Evolutionary conservation across 1,140 invertebrate species (phyloP).

Genomic region (Papilio polyxenes): DNA sequence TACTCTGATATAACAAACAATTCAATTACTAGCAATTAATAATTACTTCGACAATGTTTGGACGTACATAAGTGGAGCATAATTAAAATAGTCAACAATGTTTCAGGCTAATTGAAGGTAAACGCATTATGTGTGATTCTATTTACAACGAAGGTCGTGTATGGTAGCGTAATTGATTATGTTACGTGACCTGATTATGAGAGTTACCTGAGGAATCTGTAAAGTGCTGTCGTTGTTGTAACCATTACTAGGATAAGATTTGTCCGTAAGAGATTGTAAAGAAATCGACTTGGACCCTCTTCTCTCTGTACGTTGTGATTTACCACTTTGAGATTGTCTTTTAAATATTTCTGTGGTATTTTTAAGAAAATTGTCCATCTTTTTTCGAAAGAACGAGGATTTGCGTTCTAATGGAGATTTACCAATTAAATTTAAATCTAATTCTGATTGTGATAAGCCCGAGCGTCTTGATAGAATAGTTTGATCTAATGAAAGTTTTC

Average conservation of each 20-base stretch:
- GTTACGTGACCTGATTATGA: constrained; percentile 12
- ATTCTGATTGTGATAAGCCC: constrained; percentile 69
- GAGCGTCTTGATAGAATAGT: constrained; percentile 60
- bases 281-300: constrained; percentile 67
- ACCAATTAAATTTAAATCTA: constrained; percentile 69
- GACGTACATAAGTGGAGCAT: constrained; percentile 16
- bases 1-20: background rate
- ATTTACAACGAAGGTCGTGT: constrained; percentile 20
- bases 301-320: constrained; percentile 52
- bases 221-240: constrained; percentile 30
- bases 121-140: constrained; percentile 8
- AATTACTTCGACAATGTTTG: constrained; percentile 26
- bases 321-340: constrained; percentile 53
- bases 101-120: constrained; percentile 21
- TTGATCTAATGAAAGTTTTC: constrained; percentile 72
- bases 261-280: constrained; percentile 67
- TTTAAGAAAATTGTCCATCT: constrained; percentile 72
- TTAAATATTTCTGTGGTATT: constrained; percentile 75
- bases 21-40: constrained; percentile 9
- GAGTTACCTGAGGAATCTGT: constrained; percentile 47
- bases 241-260: constrained; percentile 36
- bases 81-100: constrained; percentile 10
- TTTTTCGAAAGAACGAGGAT: constrained; percentile 73
- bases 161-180: background rate
- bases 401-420: constrained; percentile 72